These are phyloP conservation scores for Drosophila planitibia DNA, from an alignment of 2,888 invertebrate genomes.

Conservation along the genomic window DNA sequence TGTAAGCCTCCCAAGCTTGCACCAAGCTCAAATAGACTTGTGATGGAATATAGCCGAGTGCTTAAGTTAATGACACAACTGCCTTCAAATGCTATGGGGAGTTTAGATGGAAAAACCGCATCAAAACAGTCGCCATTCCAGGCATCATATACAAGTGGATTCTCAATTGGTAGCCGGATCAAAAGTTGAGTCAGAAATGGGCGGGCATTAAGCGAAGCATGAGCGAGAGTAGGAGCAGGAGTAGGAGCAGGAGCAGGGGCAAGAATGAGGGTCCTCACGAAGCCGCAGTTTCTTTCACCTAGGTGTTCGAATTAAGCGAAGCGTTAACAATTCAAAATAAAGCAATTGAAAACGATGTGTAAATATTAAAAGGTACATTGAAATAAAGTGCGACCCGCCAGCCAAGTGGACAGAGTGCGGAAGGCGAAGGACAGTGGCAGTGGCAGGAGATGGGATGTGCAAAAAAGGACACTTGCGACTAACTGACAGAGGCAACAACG, in stretches of 20 bases:
- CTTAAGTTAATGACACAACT: slow-evolving; percentile 62
- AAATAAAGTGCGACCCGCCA: slow-evolving; percentile 26
- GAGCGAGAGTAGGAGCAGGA: neutral
- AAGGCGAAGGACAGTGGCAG: neutral
- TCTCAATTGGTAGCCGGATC: slow-evolving; percentile 45
- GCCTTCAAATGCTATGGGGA: slow-evolving; percentile 5
- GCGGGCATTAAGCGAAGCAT: slow-evolving; percentile 3
- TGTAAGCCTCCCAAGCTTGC: slow-evolving; percentile 39
- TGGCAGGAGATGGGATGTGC: neutral
- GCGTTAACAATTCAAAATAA: slow-evolving; percentile 66
- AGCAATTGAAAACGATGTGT: slow-evolving; percentile 47
- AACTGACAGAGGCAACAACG: slow-evolving; percentile 19
- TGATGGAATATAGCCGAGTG: slow-evolving; percentile 32
- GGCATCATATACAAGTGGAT: slow-evolving; percentile 52
- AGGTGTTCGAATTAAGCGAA: slow-evolving; percentile 53
- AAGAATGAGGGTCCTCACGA: neutral
- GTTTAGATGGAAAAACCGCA: neutral
- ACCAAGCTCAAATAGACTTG: slow-evolving; percentile 20
- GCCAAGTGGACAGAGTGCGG: neutral
- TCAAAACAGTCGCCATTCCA: slow-evolving; percentile 48
- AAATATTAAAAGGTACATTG: slow-evolving; percentile 60
- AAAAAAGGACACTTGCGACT: slow-evolving; percentile 9
- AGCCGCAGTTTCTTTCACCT: neutral
- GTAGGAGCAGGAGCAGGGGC: neutral
- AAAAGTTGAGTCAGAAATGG: slow-evolving; percentile 45